Evolutionary conservation across 1,140 invertebrate genomes (phyloP).

Genomic region (Brachionus koreanus): DNA sequence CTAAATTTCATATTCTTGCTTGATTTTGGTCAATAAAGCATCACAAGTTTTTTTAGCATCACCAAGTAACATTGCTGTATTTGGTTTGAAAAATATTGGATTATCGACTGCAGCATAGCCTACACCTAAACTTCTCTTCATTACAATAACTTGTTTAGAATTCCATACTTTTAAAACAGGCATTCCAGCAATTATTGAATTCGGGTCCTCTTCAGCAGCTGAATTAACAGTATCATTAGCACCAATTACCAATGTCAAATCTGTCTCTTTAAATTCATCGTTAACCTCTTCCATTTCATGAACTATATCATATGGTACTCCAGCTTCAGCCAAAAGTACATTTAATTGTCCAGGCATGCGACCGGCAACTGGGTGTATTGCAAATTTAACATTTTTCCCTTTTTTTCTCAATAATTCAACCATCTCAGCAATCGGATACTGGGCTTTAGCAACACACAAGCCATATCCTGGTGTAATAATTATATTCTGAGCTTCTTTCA

Average conservation of each 20-base stretch:
- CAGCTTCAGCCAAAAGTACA: slow-evolving; percentile 83
- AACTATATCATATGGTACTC: slow-evolving; percentile 84
- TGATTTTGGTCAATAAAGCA: slow-evolving; percentile 68
- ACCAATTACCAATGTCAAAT: slow-evolving; percentile 79
- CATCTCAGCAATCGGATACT: slow-evolving; percentile 85
- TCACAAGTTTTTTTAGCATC: slow-evolving; percentile 89
- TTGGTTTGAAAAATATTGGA: slow-evolving; percentile 83
- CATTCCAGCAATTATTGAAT: slow-evolving; percentile 87
- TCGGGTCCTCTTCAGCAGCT: slow-evolving; percentile 81
- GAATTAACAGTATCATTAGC: slow-evolving; percentile 90
- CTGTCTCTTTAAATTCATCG: slow-evolving; percentile 76
- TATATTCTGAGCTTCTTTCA: slow-evolving; percentile 73
- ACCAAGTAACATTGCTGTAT: slow-evolving; percentile 81
- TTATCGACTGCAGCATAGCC: slow-evolving; percentile 82
- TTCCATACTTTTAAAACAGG: slow-evolving; percentile 82
- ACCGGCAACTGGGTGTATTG: slow-evolving; percentile 86
- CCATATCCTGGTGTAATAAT: slow-evolving; percentile 87
- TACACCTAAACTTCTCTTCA: slow-evolving; percentile 82
- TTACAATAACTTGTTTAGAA: slow-evolving; percentile 75
- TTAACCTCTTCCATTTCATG: slow-evolving; percentile 92
- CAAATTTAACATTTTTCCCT: slow-evolving; percentile 80
- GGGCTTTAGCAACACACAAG: slow-evolving; percentile 82
- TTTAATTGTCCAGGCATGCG: slow-evolving; percentile 85
- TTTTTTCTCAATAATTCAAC: slow-evolving; percentile 68
- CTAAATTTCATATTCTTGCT: slow-evolving; percentile 56